Percentiles rank a stretch among this genome's conserved stretches.
Conservation (phyloP, 2,797 vertebrate species). For the Tauraco hartlaubi region DNA sequence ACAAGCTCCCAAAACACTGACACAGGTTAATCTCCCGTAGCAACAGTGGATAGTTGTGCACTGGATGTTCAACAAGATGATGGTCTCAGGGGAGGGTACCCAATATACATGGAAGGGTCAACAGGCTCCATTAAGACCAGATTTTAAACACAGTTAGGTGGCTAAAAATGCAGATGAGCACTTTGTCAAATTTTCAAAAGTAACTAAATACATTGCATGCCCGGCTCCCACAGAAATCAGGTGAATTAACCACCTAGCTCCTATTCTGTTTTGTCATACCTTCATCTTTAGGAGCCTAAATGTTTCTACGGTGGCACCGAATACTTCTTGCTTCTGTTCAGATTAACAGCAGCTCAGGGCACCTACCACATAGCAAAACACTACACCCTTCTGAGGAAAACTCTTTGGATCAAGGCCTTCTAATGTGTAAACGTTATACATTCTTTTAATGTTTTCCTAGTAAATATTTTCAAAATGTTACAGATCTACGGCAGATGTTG, state of each 20-base stretch:
- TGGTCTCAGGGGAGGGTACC: not conserved
- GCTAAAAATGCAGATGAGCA: not conserved
- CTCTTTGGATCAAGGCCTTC: not conserved
- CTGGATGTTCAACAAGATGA: not conserved
- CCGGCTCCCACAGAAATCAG: not conserved
- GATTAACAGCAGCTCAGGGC: not conserved
- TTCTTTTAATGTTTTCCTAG: conserved; percentile 11
- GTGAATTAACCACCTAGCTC: not conserved
- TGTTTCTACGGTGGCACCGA: not conserved
- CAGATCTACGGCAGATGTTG: conserved; percentile 48
- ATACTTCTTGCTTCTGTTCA: not conserved
- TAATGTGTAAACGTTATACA: not conserved
- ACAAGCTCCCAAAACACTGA: not conserved
- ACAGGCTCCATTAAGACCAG: not conserved
- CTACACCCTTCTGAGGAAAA: not conserved
- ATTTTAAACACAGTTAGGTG: not conserved
- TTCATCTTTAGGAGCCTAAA: not conserved
- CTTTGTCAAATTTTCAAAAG: not conserved
- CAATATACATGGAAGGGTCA: not conserved
- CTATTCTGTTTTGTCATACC: not conserved
- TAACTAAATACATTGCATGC: not conserved
- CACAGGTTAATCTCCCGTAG: not conserved
- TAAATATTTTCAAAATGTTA: conserved; percentile 37
- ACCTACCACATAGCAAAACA: not conserved
- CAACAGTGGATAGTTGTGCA: not conserved